A percentile compares a stretch with the other conserved stretches of the same genome.
These are phyloP conservation scores for Nezara viridula DNA, from an alignment of 2,888 invertebrate genomes.

Conservation along the genomic window DNA sequence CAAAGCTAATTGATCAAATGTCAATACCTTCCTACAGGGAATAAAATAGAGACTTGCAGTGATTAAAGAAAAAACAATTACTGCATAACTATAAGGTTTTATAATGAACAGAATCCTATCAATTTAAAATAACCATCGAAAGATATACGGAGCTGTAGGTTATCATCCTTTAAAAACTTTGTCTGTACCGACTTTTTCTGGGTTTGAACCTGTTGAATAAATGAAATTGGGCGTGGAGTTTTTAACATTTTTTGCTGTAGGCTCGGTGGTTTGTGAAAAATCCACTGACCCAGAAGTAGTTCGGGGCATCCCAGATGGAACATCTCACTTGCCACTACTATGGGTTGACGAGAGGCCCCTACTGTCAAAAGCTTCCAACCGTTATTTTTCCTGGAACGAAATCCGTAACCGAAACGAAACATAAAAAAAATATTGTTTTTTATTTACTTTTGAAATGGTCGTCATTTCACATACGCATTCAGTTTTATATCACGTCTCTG, in stretches of 20 bases:
- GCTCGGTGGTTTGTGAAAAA: not conserved
- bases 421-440: not conserved
- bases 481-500: not conserved
- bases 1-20: no score
- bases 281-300: not conserved
- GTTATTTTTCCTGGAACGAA: conserved; percentile 28
- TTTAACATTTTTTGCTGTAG: not conserved
- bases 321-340: not conserved
- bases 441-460: not conserved
- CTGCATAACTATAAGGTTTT: no score
- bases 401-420: not conserved
- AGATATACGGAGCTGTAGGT: not conserved
- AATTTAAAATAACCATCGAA: no score
- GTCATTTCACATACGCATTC: not conserved
- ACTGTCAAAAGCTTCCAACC: not conserved
- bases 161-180: not conserved
- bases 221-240: not conserved
- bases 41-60: no score
- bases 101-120: no score
- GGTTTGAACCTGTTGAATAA: not conserved
- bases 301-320: not conserved
- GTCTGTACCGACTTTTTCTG: no score
- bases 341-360: not conserved
- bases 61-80: no score
- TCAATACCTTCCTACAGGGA: no score